Conservation (phyloP, 2,113 vertebrate species). For the Xiphophorus couchianus region DNA sequence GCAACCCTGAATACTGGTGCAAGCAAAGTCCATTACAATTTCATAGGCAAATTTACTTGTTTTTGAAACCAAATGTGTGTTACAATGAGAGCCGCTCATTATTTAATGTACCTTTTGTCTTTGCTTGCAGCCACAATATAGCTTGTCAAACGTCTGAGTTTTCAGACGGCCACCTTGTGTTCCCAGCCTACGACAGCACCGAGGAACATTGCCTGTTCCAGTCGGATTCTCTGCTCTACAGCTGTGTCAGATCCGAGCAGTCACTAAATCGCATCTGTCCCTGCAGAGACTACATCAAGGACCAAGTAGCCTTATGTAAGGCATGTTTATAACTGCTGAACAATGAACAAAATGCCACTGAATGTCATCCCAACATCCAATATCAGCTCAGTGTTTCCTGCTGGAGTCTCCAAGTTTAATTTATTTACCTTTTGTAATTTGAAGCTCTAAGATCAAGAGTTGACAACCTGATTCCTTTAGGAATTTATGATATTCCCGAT, state of each 20-base stretch:
- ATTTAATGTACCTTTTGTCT: not conserved
- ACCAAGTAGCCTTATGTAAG: constrained; percentile 89
- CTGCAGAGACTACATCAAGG: constrained; percentile 92
- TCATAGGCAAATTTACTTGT: not conserved
- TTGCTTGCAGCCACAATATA: constrained; percentile 78
- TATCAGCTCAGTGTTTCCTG: not conserved
- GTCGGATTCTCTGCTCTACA: constrained; percentile 84
- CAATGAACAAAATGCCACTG: no score
- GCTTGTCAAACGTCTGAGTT: constrained; percentile 84
- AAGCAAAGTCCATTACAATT: not conserved
- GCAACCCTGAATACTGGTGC: not conserved
- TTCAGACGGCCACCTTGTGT: constrained; percentile 77
- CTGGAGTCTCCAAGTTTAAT: not conserved
- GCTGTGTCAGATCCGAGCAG: constrained; percentile 85
- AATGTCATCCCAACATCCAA: not conserved
- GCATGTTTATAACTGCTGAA: constrained; percentile 75
- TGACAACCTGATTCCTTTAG: not conserved
- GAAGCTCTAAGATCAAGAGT: not conserved
- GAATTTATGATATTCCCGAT: not conserved
- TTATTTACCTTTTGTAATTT: not conserved
- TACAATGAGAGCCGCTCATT: not conserved
- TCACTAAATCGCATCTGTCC: constrained; percentile 84
- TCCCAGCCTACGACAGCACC: constrained; percentile 82
- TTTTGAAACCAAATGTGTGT: not conserved
- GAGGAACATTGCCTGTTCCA: constrained; percentile 86